Percentiles rank a stretch among this genome's conserved stretches.
phyloP scores from a whole-genome alignment of 2,797 vertebrate genomes.

The Chelmon rostratus region DNA sequence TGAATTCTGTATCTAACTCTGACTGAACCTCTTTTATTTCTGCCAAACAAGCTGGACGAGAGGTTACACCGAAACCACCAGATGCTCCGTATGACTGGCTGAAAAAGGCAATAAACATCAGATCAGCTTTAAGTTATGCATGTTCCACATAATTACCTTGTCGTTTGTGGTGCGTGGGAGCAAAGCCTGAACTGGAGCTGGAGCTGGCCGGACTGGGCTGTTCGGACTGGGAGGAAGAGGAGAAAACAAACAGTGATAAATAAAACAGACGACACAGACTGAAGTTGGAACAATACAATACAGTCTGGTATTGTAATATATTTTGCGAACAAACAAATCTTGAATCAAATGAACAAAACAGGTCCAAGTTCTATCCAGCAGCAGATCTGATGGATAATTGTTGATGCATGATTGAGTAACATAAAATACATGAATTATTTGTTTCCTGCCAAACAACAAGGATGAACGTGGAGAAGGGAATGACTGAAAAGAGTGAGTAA shows the following conservation, averaged over 20 bases:
- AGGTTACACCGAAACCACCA: background rate
- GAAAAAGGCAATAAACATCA: background rate
- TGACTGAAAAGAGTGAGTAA: no score
- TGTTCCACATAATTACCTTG: constrained; percentile 85
- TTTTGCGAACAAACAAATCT: no score
- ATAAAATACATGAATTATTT: background rate
- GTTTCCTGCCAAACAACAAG: background rate
- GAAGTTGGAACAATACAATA: no score
- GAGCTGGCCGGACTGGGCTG: constrained; percentile 96
- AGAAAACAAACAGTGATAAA: constrained; percentile 49
- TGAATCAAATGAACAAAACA: background rate
- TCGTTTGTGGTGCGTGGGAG: constrained; percentile 89
- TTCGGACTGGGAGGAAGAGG: constrained; percentile 86
- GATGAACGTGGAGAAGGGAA: no score
- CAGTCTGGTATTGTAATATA: no score
- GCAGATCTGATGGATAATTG: background rate
- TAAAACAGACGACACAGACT: background rate
- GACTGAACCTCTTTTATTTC: background rate
- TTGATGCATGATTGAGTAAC: background rate
- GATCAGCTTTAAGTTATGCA: background rate
- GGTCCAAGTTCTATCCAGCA: no score
- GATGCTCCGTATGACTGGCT: background rate
- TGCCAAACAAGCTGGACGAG: background rate
- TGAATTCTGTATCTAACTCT: background rate
- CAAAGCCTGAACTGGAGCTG: constrained; percentile 90